Percentiles rank a stretch among this genome's conserved stretches.
phyloP scores from a whole-genome alignment of 2,797 vertebrate species.

The Sebastes taczanowskii region DNA sequence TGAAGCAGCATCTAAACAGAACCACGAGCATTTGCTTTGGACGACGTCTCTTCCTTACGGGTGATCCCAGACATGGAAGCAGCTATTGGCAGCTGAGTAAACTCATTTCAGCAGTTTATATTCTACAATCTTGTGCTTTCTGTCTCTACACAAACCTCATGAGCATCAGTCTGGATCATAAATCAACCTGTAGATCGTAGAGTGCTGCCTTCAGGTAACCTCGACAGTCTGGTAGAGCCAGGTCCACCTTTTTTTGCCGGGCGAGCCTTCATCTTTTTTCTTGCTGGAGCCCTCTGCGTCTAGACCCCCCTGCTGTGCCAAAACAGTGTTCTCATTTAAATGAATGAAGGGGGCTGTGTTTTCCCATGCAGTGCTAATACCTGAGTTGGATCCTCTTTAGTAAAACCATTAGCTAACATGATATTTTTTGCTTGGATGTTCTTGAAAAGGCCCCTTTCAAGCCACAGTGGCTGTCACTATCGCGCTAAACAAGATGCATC shows the following conservation, averaged over 20 bases:
- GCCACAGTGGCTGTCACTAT: slow-evolving; percentile 13
- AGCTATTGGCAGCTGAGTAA: neutral
- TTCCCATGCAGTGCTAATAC: neutral
- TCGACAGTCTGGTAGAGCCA: neutral
- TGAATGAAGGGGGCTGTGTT: neutral
- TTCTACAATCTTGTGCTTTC: neutral
- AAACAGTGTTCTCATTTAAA: neutral
- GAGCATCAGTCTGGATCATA: neutral
- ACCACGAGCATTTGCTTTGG: neutral
- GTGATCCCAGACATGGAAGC: neutral
- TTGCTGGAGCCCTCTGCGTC: neutral
- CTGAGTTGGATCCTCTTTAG: neutral
- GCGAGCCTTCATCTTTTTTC: neutral
- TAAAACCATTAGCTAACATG: neutral
- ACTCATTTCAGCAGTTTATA: neutral
- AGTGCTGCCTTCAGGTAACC: neutral
- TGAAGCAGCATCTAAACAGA: neutral
- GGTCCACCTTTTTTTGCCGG: neutral
- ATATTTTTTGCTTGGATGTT: neutral
- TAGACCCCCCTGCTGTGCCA: neutral
- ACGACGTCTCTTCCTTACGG: neutral
- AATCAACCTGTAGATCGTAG: neutral
- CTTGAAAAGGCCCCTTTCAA: neutral
- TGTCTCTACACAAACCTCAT: neutral
- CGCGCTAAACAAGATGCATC: slow-evolving; percentile 19